Base-by-base conservation (phyloP, 2,797 vertebrate species). In the Peromyscus melanophrys region DNA sequence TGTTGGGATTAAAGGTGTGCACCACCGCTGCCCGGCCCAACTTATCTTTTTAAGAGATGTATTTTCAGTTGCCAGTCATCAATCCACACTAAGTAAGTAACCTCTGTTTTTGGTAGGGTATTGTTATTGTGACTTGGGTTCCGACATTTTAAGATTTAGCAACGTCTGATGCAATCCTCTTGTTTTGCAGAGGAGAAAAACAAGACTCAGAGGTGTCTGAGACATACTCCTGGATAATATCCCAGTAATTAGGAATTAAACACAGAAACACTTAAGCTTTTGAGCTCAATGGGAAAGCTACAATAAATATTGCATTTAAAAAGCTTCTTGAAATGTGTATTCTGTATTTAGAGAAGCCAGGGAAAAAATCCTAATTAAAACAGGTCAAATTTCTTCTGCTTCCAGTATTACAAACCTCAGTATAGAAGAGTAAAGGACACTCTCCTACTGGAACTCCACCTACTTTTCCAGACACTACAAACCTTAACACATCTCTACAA, bases 401-500 rank as follows among this genome's bases (percentile, higher is more conserved):
- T 69, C 83, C n/a, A 78, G 29, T 21, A 63, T 55, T 94, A 89
- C 88, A 75, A 94, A 61, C 49, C 19, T 65, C 95, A 78, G 11
- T 10, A 27, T 46, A 25, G 61, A 83, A 94, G 49, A 92, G 0
- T 46, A 67, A 85, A 85, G 21, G 57, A 67, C 37, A 29, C 25
- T 86, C 9, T 46, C 59, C 19, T 14, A 49, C 43, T 25, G 12
- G 37, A 86, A 31, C 55, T 37, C 13, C 31, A 78, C 5, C 52
- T 75, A 55, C 40, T 40, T 71, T 63, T 80, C 29, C 25, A 93
- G 81, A 55, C 9, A 57, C 7, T 27, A 6, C 37, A 65, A 73
- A 46, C 9, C 23, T 49, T 69, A 67, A 34, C 6, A 73, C 71
- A 73, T 73, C 92, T 76, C 37, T 75, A 40, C 1, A 21, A 3